Conservation (phyloP, 2,888 invertebrate species). For the Creontiades dilutus region DNA sequence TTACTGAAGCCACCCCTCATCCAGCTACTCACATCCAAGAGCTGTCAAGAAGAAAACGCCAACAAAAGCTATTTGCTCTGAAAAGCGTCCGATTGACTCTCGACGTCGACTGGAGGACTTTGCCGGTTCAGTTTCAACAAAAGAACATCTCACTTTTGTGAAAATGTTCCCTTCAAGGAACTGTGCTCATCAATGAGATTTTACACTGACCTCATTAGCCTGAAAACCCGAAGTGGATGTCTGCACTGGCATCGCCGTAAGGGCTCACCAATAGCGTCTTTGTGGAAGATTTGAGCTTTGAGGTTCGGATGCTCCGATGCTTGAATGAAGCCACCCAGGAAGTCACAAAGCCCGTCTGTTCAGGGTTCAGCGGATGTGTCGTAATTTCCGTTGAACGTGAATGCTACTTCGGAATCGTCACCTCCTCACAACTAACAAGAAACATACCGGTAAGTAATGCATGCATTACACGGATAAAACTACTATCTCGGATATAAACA, state of each 20-base stretch:
- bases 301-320: neutral
- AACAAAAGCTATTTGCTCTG: conserved; percentile 32
- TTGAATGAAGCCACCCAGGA: neutral
- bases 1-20: neutral
- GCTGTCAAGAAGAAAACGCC: conserved; percentile 32
- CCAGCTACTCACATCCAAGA: neutral
- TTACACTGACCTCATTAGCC: too few species aligned
- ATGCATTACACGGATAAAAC: too few species aligned
- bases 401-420: neutral
- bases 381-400: neutral
- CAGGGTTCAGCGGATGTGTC: neutral
- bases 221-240: too few species aligned
- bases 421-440: neutral
- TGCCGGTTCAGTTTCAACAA: neutral
- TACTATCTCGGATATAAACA: too few species aligned
- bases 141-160: neutral
- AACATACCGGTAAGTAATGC: too few species aligned
- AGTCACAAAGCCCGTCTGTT: too few species aligned
- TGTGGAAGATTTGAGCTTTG: neutral
- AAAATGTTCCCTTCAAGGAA: neutral
- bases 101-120: neutral
- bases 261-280: too few species aligned
- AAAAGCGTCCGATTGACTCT: neutral
- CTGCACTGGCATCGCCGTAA: too few species aligned
- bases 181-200: neutral